These are phyloP conservation scores for Trichosurus vulpecula DNA, from an alignment of 2,797 vertebrate species.

Conservation along the genomic window DNA sequence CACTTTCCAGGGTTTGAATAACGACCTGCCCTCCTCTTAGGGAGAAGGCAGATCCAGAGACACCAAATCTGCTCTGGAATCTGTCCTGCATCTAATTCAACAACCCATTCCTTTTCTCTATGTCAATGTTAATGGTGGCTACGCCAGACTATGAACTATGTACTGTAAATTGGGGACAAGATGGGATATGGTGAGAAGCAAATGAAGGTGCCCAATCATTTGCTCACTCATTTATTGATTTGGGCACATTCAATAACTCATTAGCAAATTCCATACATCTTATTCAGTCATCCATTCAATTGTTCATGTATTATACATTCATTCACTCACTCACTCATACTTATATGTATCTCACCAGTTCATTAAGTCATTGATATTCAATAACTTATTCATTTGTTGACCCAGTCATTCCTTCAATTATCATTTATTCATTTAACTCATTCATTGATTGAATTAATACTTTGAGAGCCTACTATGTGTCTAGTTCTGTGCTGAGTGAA, in stretches of 20 bases:
- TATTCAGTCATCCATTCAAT: neutral
- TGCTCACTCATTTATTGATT: neutral
- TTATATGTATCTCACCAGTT: neutral
- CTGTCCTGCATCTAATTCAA: neutral
- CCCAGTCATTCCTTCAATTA: neutral
- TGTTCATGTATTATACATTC: neutral
- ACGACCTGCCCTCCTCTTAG: neutral
- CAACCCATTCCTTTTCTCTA: neutral
- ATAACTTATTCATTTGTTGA: neutral
- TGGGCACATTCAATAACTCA: neutral
- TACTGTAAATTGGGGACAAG: neutral
- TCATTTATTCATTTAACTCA: neutral
- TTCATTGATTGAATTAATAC: neutral
- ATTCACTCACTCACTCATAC: neutral
- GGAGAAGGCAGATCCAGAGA: neutral
- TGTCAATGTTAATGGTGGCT: neutral
- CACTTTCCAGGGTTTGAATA: neutral
- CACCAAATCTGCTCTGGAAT: neutral
- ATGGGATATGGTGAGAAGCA: neutral
- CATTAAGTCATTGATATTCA: neutral
- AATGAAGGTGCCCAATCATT: neutral
- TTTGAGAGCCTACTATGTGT: neutral
- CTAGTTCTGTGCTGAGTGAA: neutral
- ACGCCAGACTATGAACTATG: neutral
- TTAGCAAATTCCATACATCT: neutral